phyloP scores from a whole-genome alignment of 2,888 invertebrate species.

The Phymatocera aterrima region DNA sequence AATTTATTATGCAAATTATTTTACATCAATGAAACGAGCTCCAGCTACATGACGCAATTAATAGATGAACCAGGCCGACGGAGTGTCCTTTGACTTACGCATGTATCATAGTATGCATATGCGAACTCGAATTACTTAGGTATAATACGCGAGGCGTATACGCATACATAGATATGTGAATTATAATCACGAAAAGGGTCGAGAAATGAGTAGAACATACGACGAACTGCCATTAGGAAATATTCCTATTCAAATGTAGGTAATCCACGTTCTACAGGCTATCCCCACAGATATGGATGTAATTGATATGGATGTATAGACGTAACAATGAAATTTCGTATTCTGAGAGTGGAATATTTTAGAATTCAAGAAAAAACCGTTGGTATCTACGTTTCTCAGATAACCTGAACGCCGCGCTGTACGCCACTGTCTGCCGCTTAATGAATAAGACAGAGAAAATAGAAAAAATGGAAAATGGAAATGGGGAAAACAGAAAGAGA shows the following conservation, averaged over 20 bases:
- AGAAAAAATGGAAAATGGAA: not conserved
- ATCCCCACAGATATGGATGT: too few species aligned
- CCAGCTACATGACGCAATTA: not conserved
- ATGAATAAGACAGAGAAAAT: not conserved
- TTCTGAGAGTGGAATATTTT: slow-evolving; percentile 7
- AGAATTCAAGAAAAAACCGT: not conserved
- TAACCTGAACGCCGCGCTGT: not conserved
- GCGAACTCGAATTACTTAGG: not conserved
- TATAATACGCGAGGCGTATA: not conserved
- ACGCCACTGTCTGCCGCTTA: not conserved
- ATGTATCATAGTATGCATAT: not conserved
- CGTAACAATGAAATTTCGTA: not conserved
- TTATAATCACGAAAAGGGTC: too few species aligned
- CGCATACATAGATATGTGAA: too few species aligned
- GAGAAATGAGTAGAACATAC: too few species aligned
- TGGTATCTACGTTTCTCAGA: not conserved
- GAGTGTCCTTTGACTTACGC: slow-evolving; percentile 1
- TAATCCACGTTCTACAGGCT: too few species aligned
- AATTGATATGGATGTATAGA: not conserved
- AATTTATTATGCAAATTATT: not conserved
- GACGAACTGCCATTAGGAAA: too few species aligned
- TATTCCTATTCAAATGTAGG: too few species aligned
- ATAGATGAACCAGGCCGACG: slow-evolving; percentile 7
- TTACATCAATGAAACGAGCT: not conserved
- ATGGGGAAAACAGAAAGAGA: not conserved